Conservation (phyloP, 2,888 invertebrate genomes). For the Mystacides longicornis region DNA sequence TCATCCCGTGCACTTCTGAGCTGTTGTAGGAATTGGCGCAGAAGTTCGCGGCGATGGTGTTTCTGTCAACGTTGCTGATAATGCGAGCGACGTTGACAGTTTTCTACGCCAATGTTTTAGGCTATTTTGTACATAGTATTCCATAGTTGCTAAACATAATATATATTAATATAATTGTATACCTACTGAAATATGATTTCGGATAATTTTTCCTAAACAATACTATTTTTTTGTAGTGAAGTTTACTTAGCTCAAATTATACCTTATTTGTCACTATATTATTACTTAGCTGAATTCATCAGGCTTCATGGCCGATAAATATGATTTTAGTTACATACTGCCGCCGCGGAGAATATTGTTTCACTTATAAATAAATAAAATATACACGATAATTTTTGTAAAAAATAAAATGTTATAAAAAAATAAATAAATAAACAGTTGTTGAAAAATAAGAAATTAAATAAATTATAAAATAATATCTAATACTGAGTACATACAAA, state of each 20-base stretch:
- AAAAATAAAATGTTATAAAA: not conserved
- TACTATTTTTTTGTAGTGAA: not conserved
- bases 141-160: constrained; percentile 3
- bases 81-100: too few species aligned
- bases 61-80: too few species aligned
- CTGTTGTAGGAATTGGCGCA: too few species aligned
- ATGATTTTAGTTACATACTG: not conserved
- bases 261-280: too few species aligned
- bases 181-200: not conserved
- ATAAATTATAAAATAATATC: constrained; percentile 6
- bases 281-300: not conserved
- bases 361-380: not conserved
- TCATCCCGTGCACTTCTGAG: not conserved
- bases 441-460: not conserved
- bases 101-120: constrained; percentile 8
- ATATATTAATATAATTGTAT: not conserved
- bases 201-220: not conserved
- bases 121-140: constrained; percentile 17
- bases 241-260: not conserved
- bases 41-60: too few species aligned
- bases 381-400: too few species aligned
- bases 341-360: too few species aligned
- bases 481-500: constrained; percentile 4
- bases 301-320: constrained; percentile 1
- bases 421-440: not conserved